Evolutionary conservation across 1,140 invertebrate species (phyloP).

Genomic region (Philopotamus ludificatus): DNA sequence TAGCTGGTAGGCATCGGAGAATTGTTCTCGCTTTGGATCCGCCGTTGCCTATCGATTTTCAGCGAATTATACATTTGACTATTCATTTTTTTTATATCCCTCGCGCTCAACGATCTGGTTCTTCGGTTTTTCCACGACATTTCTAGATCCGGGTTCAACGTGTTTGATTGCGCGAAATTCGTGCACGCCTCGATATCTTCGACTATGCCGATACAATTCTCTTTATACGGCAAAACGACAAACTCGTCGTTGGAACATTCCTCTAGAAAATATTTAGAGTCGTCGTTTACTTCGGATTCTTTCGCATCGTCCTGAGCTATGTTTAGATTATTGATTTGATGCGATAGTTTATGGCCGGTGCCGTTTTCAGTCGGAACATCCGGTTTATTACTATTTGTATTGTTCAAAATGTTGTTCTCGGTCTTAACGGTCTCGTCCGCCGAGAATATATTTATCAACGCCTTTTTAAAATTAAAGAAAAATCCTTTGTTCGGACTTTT

Average conservation of each 20-base stretch:
- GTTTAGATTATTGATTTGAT: too few species aligned
- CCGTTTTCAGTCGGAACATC: too few species aligned
- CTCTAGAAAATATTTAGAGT: slow-evolving; percentile 16
- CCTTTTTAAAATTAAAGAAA: slow-evolving; percentile 31
- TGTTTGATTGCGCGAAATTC: slow-evolving; percentile 28
- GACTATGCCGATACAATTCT: slow-evolving; percentile 34
- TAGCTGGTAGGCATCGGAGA: not conserved
- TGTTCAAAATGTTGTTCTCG: not conserved
- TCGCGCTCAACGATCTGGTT: slow-evolving; percentile 4
- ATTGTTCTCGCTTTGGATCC: too few species aligned
- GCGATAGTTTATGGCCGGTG: too few species aligned
- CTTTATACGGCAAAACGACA: slow-evolving; percentile 36
- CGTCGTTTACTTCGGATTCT: too few species aligned
- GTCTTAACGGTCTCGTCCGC: not conserved
- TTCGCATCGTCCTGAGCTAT: not conserved
- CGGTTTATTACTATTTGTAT: not conserved
- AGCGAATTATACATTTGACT: not conserved
- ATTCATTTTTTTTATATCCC: not conserved
- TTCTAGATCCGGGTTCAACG: slow-evolving; percentile 32
- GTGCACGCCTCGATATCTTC: slow-evolving; percentile 38
- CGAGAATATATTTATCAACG: slow-evolving; percentile 28
- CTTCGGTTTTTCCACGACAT: slow-evolving; percentile 27
- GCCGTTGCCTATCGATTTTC: not conserved
- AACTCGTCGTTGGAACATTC: slow-evolving; percentile 36
- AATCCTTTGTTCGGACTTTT: slow-evolving; percentile 25